phyloP scores from a whole-genome alignment of 2,888 invertebrate species.

The Sylvicola fuscatus region DNA sequence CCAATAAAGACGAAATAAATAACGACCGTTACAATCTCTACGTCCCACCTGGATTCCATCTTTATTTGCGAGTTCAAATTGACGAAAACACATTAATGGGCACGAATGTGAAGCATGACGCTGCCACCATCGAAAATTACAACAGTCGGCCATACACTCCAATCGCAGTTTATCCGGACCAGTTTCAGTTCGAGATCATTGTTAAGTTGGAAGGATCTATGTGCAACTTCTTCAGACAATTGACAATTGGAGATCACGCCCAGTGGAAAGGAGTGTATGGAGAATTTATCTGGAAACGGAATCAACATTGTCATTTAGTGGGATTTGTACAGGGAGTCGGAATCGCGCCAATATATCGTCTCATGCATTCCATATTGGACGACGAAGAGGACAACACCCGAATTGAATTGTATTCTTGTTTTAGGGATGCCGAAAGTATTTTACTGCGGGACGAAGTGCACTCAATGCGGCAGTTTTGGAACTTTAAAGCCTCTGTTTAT shows the following conservation, averaged over 20 bases:
- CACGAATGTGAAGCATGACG: slow-evolving; percentile 7
- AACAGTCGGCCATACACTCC: slow-evolving; percentile 21
- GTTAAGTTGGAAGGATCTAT: slow-evolving; percentile 42
- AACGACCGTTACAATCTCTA: slow-evolving; percentile 12
- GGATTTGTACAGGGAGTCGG: slow-evolving; percentile 55
- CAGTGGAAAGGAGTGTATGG: slow-evolving; percentile 59
- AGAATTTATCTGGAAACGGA: slow-evolving; percentile 27
- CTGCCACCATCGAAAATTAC: slow-evolving; percentile 8
- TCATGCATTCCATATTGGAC: slow-evolving; percentile 36
- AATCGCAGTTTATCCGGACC: slow-evolving; percentile 14
- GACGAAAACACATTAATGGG: not conserved
- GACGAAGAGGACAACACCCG: slow-evolving; percentile 46
- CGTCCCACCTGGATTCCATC: slow-evolving; percentile 14
- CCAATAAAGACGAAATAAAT: slow-evolving; percentile 6
- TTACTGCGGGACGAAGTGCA: slow-evolving; percentile 39
- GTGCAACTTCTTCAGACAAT: slow-evolving; percentile 30
- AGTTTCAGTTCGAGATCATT: slow-evolving; percentile 32
- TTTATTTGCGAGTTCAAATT: slow-evolving; percentile 10
- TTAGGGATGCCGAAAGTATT: slow-evolving; percentile 31
- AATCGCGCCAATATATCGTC: slow-evolving; percentile 43
- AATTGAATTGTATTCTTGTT: slow-evolving; percentile 40
- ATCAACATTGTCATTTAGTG: slow-evolving; percentile 24
- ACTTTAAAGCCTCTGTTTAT: slow-evolving; percentile 45
- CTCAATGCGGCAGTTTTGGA: slow-evolving; percentile 42
- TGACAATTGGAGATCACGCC: slow-evolving; percentile 29